These are phyloP conservation scores for Drosophila sproati DNA, from an alignment of 1,140 invertebrate species.

Conservation along the genomic window DNA sequence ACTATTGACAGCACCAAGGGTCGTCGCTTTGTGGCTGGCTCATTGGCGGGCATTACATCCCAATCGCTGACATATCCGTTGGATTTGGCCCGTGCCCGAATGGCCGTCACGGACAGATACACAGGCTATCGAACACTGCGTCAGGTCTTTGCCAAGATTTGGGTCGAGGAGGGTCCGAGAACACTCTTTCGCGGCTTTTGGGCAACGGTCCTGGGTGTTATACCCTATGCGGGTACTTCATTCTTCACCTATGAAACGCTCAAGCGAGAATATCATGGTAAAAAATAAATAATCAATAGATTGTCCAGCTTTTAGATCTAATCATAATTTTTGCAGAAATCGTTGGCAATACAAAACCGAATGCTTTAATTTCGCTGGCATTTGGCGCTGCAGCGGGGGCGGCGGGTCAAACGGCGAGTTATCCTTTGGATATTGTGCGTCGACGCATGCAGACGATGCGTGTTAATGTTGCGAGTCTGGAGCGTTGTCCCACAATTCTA, in stretches of 20 bases:
- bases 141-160: conserved; percentile 94
- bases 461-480: conserved; percentile 42
- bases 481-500: conserved; percentile 68
- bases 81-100: conserved; percentile 97
- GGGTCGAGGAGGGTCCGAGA: conserved; percentile 90
- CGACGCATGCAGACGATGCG: conserved; percentile 84
- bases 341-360: conserved; percentile 84
- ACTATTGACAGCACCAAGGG: conserved; percentile 65
- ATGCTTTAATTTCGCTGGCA: conserved; percentile 88
- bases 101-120: conserved; percentile 96
- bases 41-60: conserved; percentile 96
- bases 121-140: conserved; percentile 85
- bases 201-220: conserved; percentile 96
- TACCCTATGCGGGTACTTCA: conserved; percentile 98
- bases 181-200: conserved; percentile 95
- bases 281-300: not conserved
- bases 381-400: conserved; percentile 97
- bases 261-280: conserved; percentile 93
- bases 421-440: conserved; percentile 88
- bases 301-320: not conserved
- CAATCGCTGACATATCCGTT: conserved; percentile 97
- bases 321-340: conserved; percentile 56
- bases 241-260: conserved; percentile 99
- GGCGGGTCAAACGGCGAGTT: conserved; percentile 97
- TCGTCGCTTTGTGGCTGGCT: conserved; percentile 93